phyloP scores from a whole-genome alignment of 1,140 invertebrate genomes.

The Heliothis virescens region DNA sequence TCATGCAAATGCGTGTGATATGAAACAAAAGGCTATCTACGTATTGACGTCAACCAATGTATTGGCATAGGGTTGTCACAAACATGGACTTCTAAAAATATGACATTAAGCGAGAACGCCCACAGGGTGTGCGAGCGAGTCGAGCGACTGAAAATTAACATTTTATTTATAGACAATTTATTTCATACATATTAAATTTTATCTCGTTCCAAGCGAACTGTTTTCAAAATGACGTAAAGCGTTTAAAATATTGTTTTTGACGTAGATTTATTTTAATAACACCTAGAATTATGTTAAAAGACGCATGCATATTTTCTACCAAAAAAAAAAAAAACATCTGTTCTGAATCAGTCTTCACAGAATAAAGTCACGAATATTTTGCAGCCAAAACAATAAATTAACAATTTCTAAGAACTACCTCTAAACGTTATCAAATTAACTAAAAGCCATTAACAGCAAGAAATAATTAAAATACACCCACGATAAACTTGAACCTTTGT shows the following conservation, averaged over 20 bases:
- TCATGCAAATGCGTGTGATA: slow-evolving; percentile 1
- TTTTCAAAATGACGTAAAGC: background rate
- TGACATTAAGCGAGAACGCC: slow-evolving; percentile 15
- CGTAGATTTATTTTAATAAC: background rate
- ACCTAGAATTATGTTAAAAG: no score
- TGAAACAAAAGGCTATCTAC: slow-evolving; percentile 16
- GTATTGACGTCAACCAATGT: slow-evolving; percentile 32
- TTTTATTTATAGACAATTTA: slow-evolving; percentile 17
- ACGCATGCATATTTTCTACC: background rate
- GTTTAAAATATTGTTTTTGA: background rate
- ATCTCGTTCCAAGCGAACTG: background rate
- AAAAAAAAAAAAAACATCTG: no score
- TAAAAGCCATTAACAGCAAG: background rate
- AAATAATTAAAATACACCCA: background rate
- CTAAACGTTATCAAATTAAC: no score
- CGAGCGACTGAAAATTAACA: slow-evolving; percentile 33
- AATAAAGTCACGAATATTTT: no score
- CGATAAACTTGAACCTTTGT: slow-evolving; percentile 6
- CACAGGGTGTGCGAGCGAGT: slow-evolving; percentile 4
- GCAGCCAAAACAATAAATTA: no score
- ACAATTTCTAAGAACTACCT: no score
- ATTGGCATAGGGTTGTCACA: slow-evolving; percentile 24
- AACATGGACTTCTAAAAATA: slow-evolving; percentile 31
- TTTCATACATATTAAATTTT: slow-evolving; percentile 28
- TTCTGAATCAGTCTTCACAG: no score